Evolutionary conservation across 2,888 invertebrate genomes (phyloP), one percentile per base, ranked within the genome.

Genomic region (Melipona bicolor): DNA sequence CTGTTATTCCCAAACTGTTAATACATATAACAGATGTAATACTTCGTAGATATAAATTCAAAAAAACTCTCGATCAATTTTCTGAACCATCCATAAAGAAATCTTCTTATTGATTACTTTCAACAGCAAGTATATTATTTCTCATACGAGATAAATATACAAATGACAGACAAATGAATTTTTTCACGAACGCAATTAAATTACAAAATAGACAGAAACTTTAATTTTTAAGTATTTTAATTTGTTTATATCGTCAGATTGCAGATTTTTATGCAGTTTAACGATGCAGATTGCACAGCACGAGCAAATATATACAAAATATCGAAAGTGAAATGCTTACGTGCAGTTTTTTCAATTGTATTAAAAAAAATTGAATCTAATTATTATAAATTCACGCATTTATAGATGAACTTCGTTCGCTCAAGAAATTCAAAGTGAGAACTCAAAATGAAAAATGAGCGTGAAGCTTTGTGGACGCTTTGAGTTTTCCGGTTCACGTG

Each of bases 401-500:
- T 11, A 1, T 9, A n/a, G 15, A 43, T 2, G 15, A 43, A 15
- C n/a, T 65, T 21, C n/a, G 19, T 24, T 59, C n/a, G n/a, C 24
- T 2, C 4, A 49, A 17, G 43, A n/a, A 3, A 17, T 5, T 24
- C n/a, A 36, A n/a, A n/a, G 71, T 5, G 43, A 43, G 1, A 9
- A 9, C 9, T 43, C 43, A 1, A 43, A 43, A 43, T 2, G 43
- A 43, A 43, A 43, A 43, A 32, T 36, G 9, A 43, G 62, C 11
- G 11, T 24, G 32, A 1, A 36, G 17, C 21, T 62, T 27, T 27
- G 27, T 27, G 27, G 1, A 27, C 27, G 27, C 27, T 27, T 27
- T 27, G 50, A 76, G 50, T 76, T 72, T 72, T 59, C 32, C 19
- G 49, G 21, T 43, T 74, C 24, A 65, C 76, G 77, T 74, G 70